phyloP scores from a whole-genome alignment of 2,888 invertebrate species.

The Rapana venosa region DNA sequence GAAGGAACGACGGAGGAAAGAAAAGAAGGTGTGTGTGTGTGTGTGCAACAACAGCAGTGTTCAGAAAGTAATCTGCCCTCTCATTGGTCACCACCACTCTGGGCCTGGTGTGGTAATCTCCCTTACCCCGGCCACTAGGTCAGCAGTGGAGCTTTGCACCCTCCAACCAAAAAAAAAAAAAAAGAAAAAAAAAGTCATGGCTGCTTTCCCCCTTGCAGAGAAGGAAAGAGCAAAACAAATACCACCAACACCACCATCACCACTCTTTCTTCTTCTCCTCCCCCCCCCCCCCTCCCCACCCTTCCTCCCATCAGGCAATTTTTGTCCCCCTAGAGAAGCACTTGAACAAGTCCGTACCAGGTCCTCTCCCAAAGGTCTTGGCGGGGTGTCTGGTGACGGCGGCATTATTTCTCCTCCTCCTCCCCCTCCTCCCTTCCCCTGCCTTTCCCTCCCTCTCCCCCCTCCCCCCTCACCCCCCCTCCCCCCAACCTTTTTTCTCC shows the following conservation, averaged over 20 bases:
- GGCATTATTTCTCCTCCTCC: background rate
- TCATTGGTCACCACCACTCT: background rate
- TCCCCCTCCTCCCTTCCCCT: background rate
- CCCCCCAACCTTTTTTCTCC: background rate
- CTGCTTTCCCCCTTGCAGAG: background rate
- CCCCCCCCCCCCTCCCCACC: background rate
- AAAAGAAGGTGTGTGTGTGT: background rate
- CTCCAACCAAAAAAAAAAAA: background rate
- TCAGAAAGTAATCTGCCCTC: background rate
- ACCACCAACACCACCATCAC: background rate
- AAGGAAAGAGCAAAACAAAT: background rate
- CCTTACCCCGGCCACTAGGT: background rate
- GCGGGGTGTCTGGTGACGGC: conserved; percentile 25
- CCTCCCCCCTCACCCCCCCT: background rate
- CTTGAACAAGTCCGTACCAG: conserved; percentile 29
- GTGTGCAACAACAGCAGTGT: too few relatives aligned
- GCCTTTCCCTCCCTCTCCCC: background rate
- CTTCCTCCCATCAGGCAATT: background rate
- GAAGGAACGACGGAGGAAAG: background rate
- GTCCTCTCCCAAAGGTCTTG: conserved; percentile 8
- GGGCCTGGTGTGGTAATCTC: background rate
- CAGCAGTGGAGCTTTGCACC: background rate
- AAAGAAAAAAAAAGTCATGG: too few relatives aligned
- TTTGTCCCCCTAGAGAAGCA: background rate
- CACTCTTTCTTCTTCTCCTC: too few relatives aligned